Conservation (phyloP, 2,888 invertebrate genomes). For the Eucera pruinosa region DNA sequence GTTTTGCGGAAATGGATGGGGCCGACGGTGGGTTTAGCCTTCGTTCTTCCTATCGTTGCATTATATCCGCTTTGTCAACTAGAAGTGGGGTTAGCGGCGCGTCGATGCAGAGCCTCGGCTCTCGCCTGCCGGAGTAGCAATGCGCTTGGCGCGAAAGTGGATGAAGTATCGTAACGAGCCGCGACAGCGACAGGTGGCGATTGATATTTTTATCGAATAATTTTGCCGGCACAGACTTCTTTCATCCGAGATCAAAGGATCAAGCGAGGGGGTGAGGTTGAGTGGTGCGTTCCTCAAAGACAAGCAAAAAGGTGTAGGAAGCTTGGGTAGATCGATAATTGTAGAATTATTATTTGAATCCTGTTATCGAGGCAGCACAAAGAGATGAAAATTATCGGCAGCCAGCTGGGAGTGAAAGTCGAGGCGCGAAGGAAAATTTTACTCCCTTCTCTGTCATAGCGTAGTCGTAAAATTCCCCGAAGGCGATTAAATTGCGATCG, state of each 20-base stretch:
- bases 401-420: no score
- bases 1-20: constrained; percentile 69
- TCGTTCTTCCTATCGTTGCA: constrained; percentile 59
- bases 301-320: no score
- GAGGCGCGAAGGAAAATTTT: neutral
- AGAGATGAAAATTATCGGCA: no score
- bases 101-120: constrained; percentile 52
- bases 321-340: neutral
- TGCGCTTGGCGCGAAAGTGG: no score
- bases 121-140: constrained; percentile 35
- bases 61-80: constrained; percentile 69
- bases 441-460: neutral
- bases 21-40: constrained; percentile 42
- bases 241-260: constrained; percentile 24
- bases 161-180: no score
- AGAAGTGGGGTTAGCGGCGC: constrained; percentile 64
- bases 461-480: constrained; percentile 11
- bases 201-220: constrained; percentile 48
- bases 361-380: no score
- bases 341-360: neutral
- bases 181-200: constrained; percentile 37
- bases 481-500: constrained; percentile 53
- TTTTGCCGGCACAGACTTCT: neutral
- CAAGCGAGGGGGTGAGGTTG: neutral
- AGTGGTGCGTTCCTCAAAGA: neutral